A percentile compares a stretch with the other conserved stretches of the same genome.
Conservation (phyloP, 2,113 vertebrate species). For the Coryphaenoides rupestris region DNA sequence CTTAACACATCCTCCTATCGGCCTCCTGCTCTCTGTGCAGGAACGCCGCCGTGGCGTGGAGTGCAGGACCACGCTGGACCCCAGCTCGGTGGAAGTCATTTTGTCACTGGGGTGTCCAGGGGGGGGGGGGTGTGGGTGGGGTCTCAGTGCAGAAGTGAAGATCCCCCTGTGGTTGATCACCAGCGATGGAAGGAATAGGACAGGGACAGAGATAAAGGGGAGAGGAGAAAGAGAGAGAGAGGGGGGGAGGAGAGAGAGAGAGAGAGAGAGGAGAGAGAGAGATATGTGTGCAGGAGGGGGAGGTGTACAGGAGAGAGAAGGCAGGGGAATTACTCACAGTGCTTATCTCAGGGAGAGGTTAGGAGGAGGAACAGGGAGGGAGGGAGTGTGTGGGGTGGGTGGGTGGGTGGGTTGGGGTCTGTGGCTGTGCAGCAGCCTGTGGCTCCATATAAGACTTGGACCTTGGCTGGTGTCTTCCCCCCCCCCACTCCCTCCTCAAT, state of each 20-base stretch:
- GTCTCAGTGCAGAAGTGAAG: not conserved
- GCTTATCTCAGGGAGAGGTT: constrained; percentile 51
- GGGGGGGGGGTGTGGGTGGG: too few relatives aligned
- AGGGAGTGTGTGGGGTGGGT: not conserved
- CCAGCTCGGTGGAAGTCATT: too few relatives aligned
- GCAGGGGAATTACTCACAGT: constrained; percentile 40
- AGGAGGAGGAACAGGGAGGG: not conserved
- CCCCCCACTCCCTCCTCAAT: not conserved
- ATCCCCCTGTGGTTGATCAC: constrained; percentile 12
- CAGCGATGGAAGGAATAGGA: constrained; percentile 18
- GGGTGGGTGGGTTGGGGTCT: not conserved
- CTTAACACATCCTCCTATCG: too few relatives aligned
- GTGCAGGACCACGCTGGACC: too few relatives aligned
- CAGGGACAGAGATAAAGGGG: too few relatives aligned
- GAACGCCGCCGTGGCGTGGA: too few relatives aligned
- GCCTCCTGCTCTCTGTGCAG: too few relatives aligned
- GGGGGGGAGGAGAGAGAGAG: too few relatives aligned
- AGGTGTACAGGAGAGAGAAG: constrained; percentile 30
- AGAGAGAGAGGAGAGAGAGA: constrained; percentile 16
- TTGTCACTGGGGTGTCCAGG: too few relatives aligned
- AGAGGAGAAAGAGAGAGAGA: too few relatives aligned
- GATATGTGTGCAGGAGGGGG: constrained; percentile 40
- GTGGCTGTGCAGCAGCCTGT: constrained; percentile 8
- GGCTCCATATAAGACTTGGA: constrained; percentile 43
- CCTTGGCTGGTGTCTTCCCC: constrained; percentile 19